A percentile compares a stretch with the other conserved stretches of the same genome.
These are phyloP conservation scores for Atta cephalotes DNA, from an alignment of 1,140 invertebrate genomes.

Conservation along the genomic window DNA sequence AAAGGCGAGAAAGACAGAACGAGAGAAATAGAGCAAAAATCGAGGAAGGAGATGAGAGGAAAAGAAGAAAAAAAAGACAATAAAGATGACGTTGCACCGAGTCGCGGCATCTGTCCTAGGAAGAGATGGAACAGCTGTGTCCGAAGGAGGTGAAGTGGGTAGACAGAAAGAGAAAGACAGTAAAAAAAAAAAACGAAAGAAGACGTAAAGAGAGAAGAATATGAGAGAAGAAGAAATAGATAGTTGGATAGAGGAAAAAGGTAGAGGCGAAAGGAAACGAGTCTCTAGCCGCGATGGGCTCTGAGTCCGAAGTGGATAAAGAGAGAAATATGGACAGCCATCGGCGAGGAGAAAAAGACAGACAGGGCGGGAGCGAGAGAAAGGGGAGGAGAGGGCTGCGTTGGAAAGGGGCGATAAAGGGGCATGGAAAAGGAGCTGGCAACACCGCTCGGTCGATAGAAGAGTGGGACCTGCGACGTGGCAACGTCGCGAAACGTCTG, in stretches of 20 bases:
- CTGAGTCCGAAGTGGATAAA: slow-evolving; percentile 70
- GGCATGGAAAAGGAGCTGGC: slow-evolving; percentile 82
- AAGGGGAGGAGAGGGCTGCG: slow-evolving; percentile 59
- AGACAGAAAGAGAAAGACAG: slow-evolving; percentile 24
- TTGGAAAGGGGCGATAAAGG: slow-evolving; percentile 78
- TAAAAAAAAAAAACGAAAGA: slow-evolving; percentile 23
- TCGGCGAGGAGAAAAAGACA: slow-evolving; percentile 61
- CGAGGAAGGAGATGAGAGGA: slow-evolving; percentile 35
- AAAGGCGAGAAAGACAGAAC: slow-evolving; percentile 38
- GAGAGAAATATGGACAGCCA: slow-evolving; percentile 68
- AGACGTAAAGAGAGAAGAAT: slow-evolving; percentile 35
- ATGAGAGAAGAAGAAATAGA: slow-evolving; percentile 52
- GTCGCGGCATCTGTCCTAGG: slow-evolving; percentile 78
- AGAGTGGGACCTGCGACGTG: slow-evolving; percentile 80
- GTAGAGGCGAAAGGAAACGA: slow-evolving; percentile 38
- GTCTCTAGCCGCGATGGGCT: slow-evolving; percentile 66
- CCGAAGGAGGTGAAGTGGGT: slow-evolving; percentile 48
- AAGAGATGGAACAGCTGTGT: slow-evolving; percentile 79
- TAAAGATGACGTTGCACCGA: slow-evolving; percentile 77
- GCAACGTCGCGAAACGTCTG: slow-evolving; percentile 84
- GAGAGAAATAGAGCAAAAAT: slow-evolving; percentile 31
- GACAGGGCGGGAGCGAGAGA: slow-evolving; percentile 62
- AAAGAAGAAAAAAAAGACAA: slow-evolving; percentile 66
- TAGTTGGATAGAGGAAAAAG: slow-evolving; percentile 41
- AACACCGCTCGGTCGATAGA: slow-evolving; percentile 85